Conservation (phyloP, 1,140 invertebrate species). For the Habropoda laboriosa region DNA sequence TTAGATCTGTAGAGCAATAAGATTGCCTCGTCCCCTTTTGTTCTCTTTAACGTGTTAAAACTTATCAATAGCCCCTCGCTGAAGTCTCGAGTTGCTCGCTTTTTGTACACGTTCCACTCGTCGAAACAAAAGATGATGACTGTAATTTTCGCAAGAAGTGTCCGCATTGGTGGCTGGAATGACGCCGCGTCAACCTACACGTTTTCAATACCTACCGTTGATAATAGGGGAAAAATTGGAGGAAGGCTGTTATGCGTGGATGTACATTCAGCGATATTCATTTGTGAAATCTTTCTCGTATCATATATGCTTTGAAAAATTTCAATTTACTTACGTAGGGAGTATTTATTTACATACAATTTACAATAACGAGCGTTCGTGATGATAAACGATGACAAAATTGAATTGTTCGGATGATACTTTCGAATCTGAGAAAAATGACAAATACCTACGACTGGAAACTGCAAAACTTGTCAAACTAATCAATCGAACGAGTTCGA, state of each 20-base stretch:
- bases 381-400: not conserved
- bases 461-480: no score
- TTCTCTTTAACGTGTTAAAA: constrained; percentile 8
- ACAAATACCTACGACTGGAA: no score
- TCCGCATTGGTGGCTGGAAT: not conserved
- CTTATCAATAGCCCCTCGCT: constrained; percentile 16
- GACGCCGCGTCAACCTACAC: not conserved
- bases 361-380: not conserved
- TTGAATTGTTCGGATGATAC: no score
- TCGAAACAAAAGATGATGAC: constrained; percentile 37
- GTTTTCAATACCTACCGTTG: not conserved
- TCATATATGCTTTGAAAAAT: not conserved
- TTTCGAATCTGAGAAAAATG: no score
- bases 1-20: not conserved
- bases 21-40: not conserved
- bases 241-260: not conserved
- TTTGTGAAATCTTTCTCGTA: not conserved
- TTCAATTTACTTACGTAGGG: not conserved
- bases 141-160: constrained; percentile 41
- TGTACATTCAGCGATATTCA: not conserved
- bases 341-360: not conserved
- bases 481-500: no score
- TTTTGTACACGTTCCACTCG: constrained; percentile 14
- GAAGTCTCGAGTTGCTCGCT: constrained; percentile 9
- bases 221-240: not conserved